These are phyloP conservation scores for Patella vulgata DNA, from an alignment of 1,140 invertebrate species.

Conservation along the genomic window DNA sequence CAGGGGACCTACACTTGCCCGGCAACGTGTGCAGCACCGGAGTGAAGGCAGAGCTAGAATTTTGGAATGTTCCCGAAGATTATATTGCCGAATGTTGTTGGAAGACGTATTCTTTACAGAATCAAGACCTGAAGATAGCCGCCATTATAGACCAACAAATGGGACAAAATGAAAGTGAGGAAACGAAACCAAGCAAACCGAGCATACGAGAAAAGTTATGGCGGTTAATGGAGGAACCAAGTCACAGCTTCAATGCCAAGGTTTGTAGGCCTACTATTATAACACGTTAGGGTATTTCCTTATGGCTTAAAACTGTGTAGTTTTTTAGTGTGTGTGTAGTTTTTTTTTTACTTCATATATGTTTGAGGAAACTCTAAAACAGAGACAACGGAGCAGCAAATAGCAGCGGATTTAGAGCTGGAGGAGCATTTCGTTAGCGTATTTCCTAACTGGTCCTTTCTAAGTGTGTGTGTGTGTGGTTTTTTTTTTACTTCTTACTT, in stretches of 20 bases:
- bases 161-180: too few species aligned
- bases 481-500: too few species aligned
- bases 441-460: too few species aligned
- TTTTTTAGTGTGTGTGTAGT: conserved; percentile 1
- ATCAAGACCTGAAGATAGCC: too few species aligned
- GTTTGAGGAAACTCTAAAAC: too few species aligned
- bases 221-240: conserved; percentile 13
- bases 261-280: background rate
- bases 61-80: conserved; percentile 17
- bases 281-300: background rate
- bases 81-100: conserved; percentile 15
- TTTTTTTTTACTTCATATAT: too few species aligned
- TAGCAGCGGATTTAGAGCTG: too few species aligned
- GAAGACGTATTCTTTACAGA: background rate
- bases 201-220: conserved; percentile 5
- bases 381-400: too few species aligned
- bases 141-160: too few species aligned
- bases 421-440: too few species aligned
- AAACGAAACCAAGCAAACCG: too few species aligned
- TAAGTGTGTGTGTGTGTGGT: too few species aligned
- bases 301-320: background rate
- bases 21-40: conserved; percentile 9
- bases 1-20: conserved; percentile 17
- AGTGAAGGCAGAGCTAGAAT: conserved; percentile 10
- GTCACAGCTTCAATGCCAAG: conserved; percentile 13